Evolutionary conservation across 2,113 vertebrate species (phyloP).

Genomic region (Sebastes schlegelii): DNA sequence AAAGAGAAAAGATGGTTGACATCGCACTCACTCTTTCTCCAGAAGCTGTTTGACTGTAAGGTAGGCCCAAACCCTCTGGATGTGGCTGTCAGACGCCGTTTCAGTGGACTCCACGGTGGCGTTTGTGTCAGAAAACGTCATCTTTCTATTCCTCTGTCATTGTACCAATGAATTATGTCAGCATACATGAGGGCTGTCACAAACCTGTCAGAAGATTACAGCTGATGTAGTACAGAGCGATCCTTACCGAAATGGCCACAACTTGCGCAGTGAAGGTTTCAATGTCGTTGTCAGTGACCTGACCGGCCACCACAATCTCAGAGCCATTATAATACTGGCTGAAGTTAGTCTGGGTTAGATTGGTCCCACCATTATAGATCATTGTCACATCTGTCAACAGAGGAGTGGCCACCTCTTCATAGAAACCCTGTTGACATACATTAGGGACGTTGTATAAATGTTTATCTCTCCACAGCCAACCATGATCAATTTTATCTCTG

Average conservation of each 20-base stretch:
- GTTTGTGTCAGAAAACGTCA: constrained; percentile 79
- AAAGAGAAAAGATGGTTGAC: not conserved
- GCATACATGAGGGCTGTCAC: not conserved
- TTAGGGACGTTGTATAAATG: not conserved
- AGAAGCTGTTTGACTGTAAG: constrained; percentile 95
- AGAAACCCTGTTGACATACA: constrained; percentile 85
- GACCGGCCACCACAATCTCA: constrained; percentile 88
- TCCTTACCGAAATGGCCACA: constrained; percentile 84
- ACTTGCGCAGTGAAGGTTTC: constrained; percentile 80
- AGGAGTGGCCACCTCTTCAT: constrained; percentile 87
- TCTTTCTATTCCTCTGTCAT: constrained; percentile 74
- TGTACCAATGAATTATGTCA: constrained; percentile 10
- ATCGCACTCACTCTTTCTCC: constrained; percentile 88
- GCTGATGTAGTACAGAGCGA: not conserved
- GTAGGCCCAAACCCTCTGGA: constrained; percentile 94
- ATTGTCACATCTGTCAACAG: constrained; percentile 85
- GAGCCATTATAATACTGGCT: constrained; percentile 89
- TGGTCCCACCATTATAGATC: constrained; percentile 78
- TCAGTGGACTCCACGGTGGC: constrained; percentile 43
- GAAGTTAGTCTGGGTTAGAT: constrained; percentile 86
- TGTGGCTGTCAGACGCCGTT: constrained; percentile 84
- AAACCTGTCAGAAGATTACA: not conserved
- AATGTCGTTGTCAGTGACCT: constrained; percentile 82
- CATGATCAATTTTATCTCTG: not conserved
- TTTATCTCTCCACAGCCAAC: not conserved